A percentile compares a stretch with the other conserved stretches of the same genome.
Evolutionary conservation across 2,888 invertebrate species (phyloP).

Genomic region (Mylabris sibirica): DNA sequence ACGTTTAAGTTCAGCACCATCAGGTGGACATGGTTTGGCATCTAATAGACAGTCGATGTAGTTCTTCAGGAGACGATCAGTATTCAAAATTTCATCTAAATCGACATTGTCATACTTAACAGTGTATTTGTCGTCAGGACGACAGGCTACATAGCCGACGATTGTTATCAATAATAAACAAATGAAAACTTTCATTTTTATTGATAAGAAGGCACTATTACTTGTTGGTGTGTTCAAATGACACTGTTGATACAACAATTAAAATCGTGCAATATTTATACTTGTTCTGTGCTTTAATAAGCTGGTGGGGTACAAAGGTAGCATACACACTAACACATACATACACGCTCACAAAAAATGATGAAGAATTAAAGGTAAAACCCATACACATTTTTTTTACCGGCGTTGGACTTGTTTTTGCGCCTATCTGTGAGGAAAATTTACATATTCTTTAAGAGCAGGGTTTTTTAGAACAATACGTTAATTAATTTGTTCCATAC

Average conservation of each 20-base stretch:
- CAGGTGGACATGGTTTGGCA: slow-evolving; percentile 71
- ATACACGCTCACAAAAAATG: background rate
- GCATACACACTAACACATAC: background rate
- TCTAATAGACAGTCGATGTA: slow-evolving; percentile 75
- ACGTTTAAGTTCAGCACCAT: slow-evolving; percentile 69
- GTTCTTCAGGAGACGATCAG: slow-evolving; percentile 70
- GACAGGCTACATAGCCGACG: slow-evolving; percentile 16
- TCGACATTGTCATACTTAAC: slow-evolving; percentile 76
- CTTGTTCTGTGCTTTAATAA: background rate
- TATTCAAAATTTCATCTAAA: slow-evolving; percentile 71
- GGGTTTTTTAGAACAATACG: background rate
- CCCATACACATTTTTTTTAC: background rate
- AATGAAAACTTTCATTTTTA: slow-evolving; percentile 44
- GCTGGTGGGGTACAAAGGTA: background rate
- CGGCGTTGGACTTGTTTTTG: background rate
- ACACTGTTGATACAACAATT: background rate
- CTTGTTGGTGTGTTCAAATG: slow-evolving; percentile 7
- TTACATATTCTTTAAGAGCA: background rate
- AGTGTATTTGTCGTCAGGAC: slow-evolving; percentile 64
- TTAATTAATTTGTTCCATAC: background rate
- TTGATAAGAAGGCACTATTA: slow-evolving; percentile 26
- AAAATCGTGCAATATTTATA: slow-evolving; percentile 9
- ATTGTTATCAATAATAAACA: slow-evolving; percentile 45
- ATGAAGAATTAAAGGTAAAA: slow-evolving; percentile 2
- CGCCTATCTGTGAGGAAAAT: background rate